Evolutionary conservation across 30 jellyfish, hydroid and myxozoan genomes (phyloP).

Genomic region (Chironex yamaguchii): DNA sequence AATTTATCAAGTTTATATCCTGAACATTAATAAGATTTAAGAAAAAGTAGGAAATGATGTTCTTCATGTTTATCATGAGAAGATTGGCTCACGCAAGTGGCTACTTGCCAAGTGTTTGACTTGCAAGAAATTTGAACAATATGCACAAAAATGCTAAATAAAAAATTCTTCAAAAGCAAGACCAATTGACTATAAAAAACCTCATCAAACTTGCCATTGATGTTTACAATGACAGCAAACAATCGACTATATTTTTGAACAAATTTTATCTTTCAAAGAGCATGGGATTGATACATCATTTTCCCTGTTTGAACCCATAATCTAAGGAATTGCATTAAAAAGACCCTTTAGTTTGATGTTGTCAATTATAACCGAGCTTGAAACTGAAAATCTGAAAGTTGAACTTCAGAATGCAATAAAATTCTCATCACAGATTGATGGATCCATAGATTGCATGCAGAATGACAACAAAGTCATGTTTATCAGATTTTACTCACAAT

Average conservation of each 20-base stretch:
- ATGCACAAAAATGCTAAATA: background rate
- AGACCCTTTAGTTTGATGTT: conserved; percentile 10
- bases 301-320: conserved; percentile 6
- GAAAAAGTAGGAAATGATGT: no score
- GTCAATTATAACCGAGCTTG: conserved; percentile 4
- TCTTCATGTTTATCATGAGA: no score
- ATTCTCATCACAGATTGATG: no score
- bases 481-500: no score
- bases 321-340: conserved; percentile 4
- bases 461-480: no score
- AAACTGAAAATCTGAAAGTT: no score
- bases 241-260: background rate
- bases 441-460: no score
- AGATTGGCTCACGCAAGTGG: conserved; percentile 20
- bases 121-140: conserved; percentile 10
- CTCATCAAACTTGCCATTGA: conserved; percentile 32
- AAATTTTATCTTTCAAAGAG: conserved; percentile 13
- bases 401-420: no score
- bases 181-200: conserved; percentile 6
- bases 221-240: conserved; percentile 35
- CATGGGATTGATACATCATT: conserved; percentile 29
- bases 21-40: no score
- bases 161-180: conserved; percentile 21
- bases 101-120: conserved; percentile 24
- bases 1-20: no score